A percentile compares a stretch with the other conserved stretches of the same genome.
Conservation (phyloP, 2,113 vertebrate species). For the Oncorhynchus kisutch region DNA sequence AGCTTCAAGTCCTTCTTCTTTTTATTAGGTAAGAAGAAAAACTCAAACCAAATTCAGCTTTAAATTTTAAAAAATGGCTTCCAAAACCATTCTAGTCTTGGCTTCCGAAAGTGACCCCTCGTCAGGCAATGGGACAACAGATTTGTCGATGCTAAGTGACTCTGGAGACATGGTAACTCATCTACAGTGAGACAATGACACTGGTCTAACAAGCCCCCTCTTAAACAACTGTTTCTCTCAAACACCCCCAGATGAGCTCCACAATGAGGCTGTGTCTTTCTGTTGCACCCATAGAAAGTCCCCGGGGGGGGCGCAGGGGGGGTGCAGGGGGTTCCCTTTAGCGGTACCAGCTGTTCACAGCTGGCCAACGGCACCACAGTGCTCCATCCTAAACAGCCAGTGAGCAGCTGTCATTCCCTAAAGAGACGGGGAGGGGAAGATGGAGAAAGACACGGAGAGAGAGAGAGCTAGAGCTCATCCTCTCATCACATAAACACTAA, state of each 20-base stretch:
- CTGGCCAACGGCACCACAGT: slow-evolving; percentile 36
- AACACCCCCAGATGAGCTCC: slow-evolving; percentile 29
- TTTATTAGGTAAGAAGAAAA: no score
- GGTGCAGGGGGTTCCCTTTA: slow-evolving; percentile 8
- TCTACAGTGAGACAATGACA: slow-evolving; percentile 30
- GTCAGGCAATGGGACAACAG: neutral
- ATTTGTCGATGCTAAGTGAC: slow-evolving; percentile 10
- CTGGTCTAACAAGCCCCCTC: slow-evolving; percentile 15
- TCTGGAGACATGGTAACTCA: slow-evolving; percentile 16
- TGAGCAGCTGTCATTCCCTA: slow-evolving; percentile 26
- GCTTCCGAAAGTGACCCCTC: neutral
- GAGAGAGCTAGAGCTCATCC: no score
- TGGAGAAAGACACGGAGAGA: no score
- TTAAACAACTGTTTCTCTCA: slow-evolving; percentile 6
- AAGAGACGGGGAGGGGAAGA: neutral
- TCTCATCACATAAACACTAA: no score
- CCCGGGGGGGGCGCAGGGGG: slow-evolving; percentile 12
- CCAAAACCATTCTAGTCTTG: no score
- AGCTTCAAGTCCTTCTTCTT: no score
- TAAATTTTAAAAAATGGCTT: neutral
- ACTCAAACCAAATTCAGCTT: neutral
- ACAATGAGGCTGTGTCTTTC: slow-evolving; percentile 29
- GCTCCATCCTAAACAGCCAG: slow-evolving; percentile 20
- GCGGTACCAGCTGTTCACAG: slow-evolving; percentile 48
- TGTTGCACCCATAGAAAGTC: slow-evolving; percentile 29